Evolutionary conservation across 2,888 invertebrate genomes (phyloP).

Genomic region (Girardia tigrina): DNA sequence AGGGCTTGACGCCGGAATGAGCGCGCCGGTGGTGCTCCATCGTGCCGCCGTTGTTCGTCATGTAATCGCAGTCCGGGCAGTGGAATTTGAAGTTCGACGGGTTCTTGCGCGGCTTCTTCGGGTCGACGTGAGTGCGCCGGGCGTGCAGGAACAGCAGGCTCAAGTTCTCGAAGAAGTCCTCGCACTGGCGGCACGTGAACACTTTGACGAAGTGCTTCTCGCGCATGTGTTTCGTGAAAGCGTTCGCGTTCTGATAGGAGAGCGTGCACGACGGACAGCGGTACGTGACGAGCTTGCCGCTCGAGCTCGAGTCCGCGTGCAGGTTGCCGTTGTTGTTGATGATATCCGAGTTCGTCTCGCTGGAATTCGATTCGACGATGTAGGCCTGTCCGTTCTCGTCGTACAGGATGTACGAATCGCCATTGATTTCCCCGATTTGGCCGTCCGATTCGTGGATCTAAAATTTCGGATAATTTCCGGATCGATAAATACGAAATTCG

Average conservation of each 20-base stretch:
- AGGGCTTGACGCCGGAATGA: conserved; percentile 7
- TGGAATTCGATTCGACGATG: neutral
- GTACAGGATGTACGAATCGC: neutral
- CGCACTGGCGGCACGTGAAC: conserved; percentile 37
- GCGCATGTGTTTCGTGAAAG: conserved; percentile 35
- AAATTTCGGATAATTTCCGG: no score
- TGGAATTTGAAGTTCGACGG: conserved; percentile 36
- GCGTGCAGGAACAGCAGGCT: conserved; percentile 36
- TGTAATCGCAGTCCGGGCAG: conserved; percentile 36
- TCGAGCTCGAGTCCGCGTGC: neutral
- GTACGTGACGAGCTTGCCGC: neutral
- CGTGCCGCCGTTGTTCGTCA: conserved; percentile 37
- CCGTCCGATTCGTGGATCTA: neutral
- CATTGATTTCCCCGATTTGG: neutral
- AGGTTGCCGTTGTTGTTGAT: neutral
- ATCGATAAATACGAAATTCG: no score
- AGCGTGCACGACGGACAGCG: neutral
- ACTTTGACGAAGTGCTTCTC: conserved; percentile 35
- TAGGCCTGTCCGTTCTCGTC: neutral
- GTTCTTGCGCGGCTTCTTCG: conserved; percentile 35
- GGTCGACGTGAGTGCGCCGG: conserved; percentile 36
- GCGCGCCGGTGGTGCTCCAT: conserved; percentile 37
- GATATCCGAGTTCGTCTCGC: neutral
- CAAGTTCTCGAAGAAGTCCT: conserved; percentile 36
- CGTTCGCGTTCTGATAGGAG: conserved; percentile 34